phyloP scores from a whole-genome alignment of 2,888 invertebrate genomes.

The Homarus gammarus region DNA sequence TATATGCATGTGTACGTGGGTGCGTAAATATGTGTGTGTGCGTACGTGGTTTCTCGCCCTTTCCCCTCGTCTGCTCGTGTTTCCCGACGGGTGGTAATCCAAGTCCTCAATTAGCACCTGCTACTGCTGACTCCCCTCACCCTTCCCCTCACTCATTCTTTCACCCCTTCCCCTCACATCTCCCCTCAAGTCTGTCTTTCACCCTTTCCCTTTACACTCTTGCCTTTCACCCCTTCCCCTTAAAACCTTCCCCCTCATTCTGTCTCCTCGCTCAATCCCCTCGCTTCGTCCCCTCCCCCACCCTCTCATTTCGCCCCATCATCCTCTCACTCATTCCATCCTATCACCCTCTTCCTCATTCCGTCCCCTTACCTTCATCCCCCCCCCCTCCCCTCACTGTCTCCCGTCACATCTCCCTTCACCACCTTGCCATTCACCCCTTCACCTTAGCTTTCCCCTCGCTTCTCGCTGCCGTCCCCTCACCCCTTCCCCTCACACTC shows the following conservation, averaged over 20 bases:
- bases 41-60: not conserved
- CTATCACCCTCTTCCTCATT: not conserved
- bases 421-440: not conserved
- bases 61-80: not conserved
- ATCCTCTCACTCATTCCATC: not conserved
- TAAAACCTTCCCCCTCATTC: not conserved
- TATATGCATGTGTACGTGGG: slow-evolving; percentile 9
- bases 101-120: slow-evolving; percentile 44
- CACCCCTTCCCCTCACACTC: not conserved
- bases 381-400: not conserved
- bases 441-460: no score
- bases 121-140: slow-evolving; percentile 21
- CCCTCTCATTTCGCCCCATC: not conserved
- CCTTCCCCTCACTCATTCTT: not conserved
- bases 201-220: no score
- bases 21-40: slow-evolving; percentile 20
- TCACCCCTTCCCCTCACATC: not conserved
- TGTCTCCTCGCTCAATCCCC: slow-evolving; percentile 12
- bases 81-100: slow-evolving; percentile 26
- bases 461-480: no score
- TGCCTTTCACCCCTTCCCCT: no score
- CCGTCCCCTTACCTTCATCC: no score
- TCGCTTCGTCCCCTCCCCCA: slow-evolving; percentile 15
- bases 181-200: no score
- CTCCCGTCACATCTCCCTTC: not conserved